These are phyloP conservation scores for Urocolius indicus DNA, from an alignment of 2,113 vertebrate genomes.

Conservation along the genomic window DNA sequence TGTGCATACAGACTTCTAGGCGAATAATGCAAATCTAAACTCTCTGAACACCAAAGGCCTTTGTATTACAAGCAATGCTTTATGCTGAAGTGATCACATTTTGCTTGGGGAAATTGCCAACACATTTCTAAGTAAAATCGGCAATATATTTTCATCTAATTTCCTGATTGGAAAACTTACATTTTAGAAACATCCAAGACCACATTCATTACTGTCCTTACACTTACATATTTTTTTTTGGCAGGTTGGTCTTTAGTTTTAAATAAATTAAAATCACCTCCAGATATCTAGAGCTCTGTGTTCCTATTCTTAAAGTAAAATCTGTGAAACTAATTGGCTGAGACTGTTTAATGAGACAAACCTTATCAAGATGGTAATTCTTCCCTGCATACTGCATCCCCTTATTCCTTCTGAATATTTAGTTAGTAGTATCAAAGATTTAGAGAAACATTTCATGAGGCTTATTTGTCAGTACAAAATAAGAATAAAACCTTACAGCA, in stretches of 20 bases:
- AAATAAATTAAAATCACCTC: conserved; percentile 60
- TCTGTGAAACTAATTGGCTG: conserved; percentile 62
- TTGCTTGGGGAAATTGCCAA: not conserved
- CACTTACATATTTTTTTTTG: conserved; percentile 45
- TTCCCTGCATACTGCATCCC: not conserved
- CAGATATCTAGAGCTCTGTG: conserved; percentile 42
- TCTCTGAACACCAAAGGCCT: not conserved
- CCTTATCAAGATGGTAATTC: conserved; percentile 69
- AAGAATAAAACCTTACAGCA: conserved; percentile 6
- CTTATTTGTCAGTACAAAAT: conserved; percentile 40
- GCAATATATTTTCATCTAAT: not conserved
- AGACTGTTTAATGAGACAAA: conserved; percentile 64
- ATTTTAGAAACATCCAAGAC: conserved; percentile 1
- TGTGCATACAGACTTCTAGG: not conserved
- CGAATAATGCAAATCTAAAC: not conserved
- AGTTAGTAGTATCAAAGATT: conserved; percentile 33
- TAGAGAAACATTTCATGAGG: conserved; percentile 31
- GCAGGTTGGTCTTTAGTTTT: conserved; percentile 52
- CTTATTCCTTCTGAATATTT: conserved; percentile 52
- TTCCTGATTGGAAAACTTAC: not conserved
- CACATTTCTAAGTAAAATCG: not conserved
- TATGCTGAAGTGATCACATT: not conserved
- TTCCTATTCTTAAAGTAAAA: conserved; percentile 67
- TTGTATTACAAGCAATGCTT: not conserved
- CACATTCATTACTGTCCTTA: conserved; percentile 13